Evolutionary conservation across 2,113 vertebrate genomes (phyloP).

Genomic region (Odontophorus gujanensis): DNA sequence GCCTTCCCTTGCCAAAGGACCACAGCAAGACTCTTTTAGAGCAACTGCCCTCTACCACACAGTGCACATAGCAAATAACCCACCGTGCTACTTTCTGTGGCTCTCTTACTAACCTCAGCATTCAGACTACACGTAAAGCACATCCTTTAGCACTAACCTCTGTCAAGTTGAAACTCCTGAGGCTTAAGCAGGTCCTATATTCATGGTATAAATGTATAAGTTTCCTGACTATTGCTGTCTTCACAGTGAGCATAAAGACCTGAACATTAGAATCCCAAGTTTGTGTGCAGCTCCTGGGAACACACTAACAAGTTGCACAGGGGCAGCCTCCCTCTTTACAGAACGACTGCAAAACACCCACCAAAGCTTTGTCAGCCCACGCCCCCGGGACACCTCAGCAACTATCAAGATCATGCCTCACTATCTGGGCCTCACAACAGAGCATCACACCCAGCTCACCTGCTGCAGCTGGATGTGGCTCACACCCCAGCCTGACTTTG

Average conservation of each 20-base stretch:
- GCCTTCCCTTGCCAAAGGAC: neutral
- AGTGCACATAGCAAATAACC: fast-evolving
- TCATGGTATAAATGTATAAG: neutral
- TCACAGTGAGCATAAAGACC: neutral
- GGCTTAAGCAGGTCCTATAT: neutral
- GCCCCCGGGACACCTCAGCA: too few species aligned
- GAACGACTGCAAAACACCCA: neutral
- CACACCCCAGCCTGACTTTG: neutral
- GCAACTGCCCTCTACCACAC: neutral
- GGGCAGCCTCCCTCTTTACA: neutral
- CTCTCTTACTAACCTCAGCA: fast-evolving
- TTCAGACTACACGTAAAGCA: neutral
- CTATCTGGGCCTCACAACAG: neutral
- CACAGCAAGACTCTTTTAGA: neutral
- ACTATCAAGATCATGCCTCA: neutral
- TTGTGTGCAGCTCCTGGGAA: neutral
- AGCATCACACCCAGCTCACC: neutral
- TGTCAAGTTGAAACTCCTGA: neutral
- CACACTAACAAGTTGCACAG: neutral
- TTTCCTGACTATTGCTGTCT: neutral
- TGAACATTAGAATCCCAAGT: fast-evolving
- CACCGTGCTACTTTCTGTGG: neutral
- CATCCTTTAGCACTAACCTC: neutral
- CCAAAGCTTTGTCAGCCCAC: neutral
- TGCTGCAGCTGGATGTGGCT: neutral